Evolutionary conservation across 1,140 invertebrate species (phyloP), one percentile per base, ranked within the genome.

Genomic region (Brachionus rotundiformis): DNA sequence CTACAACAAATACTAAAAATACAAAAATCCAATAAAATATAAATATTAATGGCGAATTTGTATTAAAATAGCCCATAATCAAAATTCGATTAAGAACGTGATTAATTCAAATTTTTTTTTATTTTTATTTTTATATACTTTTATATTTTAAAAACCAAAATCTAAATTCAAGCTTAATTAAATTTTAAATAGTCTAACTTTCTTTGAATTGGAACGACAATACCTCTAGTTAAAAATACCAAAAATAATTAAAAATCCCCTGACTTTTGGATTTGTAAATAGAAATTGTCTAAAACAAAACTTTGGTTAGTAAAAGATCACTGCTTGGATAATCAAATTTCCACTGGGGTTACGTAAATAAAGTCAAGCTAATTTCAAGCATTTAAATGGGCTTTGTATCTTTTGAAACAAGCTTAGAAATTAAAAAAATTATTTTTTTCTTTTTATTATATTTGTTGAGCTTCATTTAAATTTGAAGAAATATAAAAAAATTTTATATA

Each of bases 1-100:
- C 2, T 49, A 23, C 6, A 19, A 54, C n/a, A n/a, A n/a, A n/a
- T n/a, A n/a, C n/a, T n/a, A 19, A 54, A 8, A 19, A 54, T 19
- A 19, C 16, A 49, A 54, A 54, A 54, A 54, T 54, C 47, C 47
- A 54, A 54, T 54, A 54, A 54, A 54, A 54, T 54, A 54, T n/a
- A 54, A 54, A 54, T 54, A 54, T 19, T 54, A 54, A 54, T 23
- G 19, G 47, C 2, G 47, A 54, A 54, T 54, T 54, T 54, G 47
- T 54, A 54, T 54, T 54, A 54, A 54, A 54, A 54, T 54, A 54
- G 47, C 47, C 47, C 47, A 54, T 54, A 54, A 54, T 54, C 47
- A 54, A 54, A 54, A 54, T 54, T 54, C 47, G 47, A 54, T 54
- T 54, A 54, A 19, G 8, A 54, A 54, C 47, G 47, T 54, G 47